phyloP scores from a whole-genome alignment of 2,113 vertebrate species.

The Chloebia gouldiae region DNA sequence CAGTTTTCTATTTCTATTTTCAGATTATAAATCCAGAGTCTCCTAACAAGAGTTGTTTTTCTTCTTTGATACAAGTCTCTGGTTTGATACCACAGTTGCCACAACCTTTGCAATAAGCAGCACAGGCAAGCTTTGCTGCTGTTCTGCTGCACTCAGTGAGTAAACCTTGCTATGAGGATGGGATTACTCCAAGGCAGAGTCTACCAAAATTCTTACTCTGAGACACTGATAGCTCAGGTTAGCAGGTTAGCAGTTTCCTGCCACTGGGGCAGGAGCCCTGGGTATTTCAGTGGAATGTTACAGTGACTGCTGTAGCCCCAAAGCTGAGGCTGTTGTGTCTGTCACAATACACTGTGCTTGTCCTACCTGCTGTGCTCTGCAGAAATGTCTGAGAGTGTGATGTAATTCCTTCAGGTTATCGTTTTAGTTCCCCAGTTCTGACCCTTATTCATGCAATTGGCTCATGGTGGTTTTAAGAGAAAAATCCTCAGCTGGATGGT shows the following conservation, averaged over 20 bases:
- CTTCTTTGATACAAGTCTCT: background rate
- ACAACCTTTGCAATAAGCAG: background rate
- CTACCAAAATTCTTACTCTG: background rate
- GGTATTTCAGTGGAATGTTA: background rate
- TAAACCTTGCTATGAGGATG: background rate
- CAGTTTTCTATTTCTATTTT: background rate
- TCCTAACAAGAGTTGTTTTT: background rate
- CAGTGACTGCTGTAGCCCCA: background rate
- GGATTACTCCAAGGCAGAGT: background rate
- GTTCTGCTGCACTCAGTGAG: background rate
- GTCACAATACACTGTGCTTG: accelerated
- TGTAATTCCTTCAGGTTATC: background rate
- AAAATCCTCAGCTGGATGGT: background rate
- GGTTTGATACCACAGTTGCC: background rate
- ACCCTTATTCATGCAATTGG: background rate
- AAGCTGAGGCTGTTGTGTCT: background rate
- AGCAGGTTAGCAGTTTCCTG: background rate
- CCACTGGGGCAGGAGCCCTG: background rate
- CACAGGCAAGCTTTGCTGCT: background rate
- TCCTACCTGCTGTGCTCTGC: background rate
- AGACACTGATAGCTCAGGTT: background rate
- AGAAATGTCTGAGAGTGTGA: background rate
- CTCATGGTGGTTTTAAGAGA: background rate
- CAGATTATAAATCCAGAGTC: background rate
- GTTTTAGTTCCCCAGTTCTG: background rate